These are phyloP conservation scores for Cydia fagiglandana DNA, from an alignment of 1,140 invertebrate species.

Conservation along the genomic window DNA sequence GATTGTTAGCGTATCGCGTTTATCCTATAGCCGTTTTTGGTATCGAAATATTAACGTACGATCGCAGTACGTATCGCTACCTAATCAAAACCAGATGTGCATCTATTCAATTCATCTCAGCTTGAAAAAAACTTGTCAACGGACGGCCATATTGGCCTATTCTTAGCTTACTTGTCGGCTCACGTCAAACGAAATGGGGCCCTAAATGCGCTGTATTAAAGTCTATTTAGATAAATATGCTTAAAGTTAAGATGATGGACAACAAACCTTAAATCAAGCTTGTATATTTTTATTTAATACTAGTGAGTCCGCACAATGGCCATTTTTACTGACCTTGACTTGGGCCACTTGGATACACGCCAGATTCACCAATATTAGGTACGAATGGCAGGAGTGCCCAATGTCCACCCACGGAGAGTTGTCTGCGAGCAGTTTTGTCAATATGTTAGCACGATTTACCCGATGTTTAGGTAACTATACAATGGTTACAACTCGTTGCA, in stretches of 20 bases:
- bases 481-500: too few species aligned
- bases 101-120: neutral
- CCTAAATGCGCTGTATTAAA: neutral
- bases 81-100: neutral
- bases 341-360: neutral
- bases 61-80: neutral
- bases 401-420: neutral
- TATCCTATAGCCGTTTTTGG: neutral
- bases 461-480: too few species aligned
- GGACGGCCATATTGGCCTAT: neutral
- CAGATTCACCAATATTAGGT: slow-evolving; percentile 10
- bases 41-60: neutral
- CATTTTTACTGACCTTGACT: slow-evolving; percentile 16
- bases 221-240: neutral
- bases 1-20: neutral
- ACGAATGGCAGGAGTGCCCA: slow-evolving; percentile 5
- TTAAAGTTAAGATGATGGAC: neutral
- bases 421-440: neutral
- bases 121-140: neutral
- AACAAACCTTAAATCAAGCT: neutral
- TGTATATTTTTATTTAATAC: neutral
- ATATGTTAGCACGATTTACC: too few species aligned
- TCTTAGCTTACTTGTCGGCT: neutral
- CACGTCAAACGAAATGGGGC: neutral
- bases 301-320: neutral